Evolutionary conservation across 2,113 vertebrate species (phyloP).

Genomic region (Eulacestoma nigropectus): DNA sequence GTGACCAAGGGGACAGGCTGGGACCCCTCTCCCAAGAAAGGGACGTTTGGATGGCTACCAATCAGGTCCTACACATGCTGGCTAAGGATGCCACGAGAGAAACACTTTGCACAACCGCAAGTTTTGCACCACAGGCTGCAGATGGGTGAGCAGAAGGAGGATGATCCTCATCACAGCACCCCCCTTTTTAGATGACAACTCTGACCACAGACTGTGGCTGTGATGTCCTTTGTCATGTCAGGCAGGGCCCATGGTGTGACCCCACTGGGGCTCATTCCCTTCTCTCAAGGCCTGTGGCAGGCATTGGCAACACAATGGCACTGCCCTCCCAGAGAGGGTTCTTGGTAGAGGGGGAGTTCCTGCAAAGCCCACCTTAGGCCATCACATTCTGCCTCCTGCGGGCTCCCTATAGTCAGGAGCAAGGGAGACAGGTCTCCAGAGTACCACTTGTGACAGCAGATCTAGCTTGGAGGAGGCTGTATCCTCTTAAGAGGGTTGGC

Average conservation of each 20-base stretch:
- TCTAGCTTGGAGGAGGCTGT: neutral
- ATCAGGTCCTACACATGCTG: fast-evolving
- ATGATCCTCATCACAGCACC: neutral
- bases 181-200: neutral
- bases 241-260: neutral
- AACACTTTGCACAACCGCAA: neutral
- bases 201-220: neutral
- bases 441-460: neutral
- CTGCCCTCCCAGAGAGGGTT: neutral
- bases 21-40: neutral
- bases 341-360: fast-evolving
- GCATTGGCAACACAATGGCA: fast-evolving
- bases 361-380: neutral
- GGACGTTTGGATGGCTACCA: fast-evolving
- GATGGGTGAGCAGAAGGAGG: neutral
- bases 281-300: neutral
- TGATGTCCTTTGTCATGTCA: neutral
- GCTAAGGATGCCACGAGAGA: neutral
- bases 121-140: neutral
- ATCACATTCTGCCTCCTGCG: fast-evolving
- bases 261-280: neutral
- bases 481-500: neutral
- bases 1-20: neutral
- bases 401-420: neutral
- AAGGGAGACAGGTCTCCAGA: neutral